These are phyloP conservation scores for Temnothorax curvispinosus DNA, from an alignment of 1,140 invertebrate species.

Conservation along the genomic window DNA sequence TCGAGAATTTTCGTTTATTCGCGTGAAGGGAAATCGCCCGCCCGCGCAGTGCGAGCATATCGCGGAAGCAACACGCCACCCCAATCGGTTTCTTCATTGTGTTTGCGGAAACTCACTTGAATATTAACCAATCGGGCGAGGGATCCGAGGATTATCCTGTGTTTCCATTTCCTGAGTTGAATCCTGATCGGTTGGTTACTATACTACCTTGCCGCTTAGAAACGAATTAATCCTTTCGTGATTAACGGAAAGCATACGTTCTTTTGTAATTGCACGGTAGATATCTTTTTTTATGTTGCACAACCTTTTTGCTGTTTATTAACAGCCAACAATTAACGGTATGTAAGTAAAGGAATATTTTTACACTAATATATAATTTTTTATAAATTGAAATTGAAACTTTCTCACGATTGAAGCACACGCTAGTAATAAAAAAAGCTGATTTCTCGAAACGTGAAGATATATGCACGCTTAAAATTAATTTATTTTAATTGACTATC, in stretches of 20 bases:
- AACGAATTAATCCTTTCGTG: conserved; percentile 10
- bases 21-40: background rate
- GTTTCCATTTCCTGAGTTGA: conserved; percentile 50
- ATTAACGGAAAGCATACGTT: conserved; percentile 7
- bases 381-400: background rate
- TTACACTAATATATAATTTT: background rate
- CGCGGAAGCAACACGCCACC: conserved; percentile 12
- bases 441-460: background rate
- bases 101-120: conserved; percentile 37
- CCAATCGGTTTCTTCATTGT: conserved; percentile 43
- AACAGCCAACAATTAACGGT: background rate
- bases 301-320: background rate
- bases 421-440: background rate
- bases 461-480: background rate
- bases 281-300: background rate
- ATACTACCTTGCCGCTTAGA: background rate
- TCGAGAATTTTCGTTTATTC: background rate
- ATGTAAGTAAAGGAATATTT: background rate
- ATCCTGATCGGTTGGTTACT: conserved; percentile 16
- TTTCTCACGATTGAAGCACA: background rate
- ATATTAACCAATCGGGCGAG: conserved; percentile 36
- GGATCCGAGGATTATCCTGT: conserved; percentile 29
- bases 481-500: background rate
- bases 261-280: background rate
- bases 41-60: background rate